Percentiles rank a stretch among this genome's conserved stretches.
Evolutionary conservation across 2,888 invertebrate genomes (phyloP).

Genomic region (Lysandra coridon): DNA sequence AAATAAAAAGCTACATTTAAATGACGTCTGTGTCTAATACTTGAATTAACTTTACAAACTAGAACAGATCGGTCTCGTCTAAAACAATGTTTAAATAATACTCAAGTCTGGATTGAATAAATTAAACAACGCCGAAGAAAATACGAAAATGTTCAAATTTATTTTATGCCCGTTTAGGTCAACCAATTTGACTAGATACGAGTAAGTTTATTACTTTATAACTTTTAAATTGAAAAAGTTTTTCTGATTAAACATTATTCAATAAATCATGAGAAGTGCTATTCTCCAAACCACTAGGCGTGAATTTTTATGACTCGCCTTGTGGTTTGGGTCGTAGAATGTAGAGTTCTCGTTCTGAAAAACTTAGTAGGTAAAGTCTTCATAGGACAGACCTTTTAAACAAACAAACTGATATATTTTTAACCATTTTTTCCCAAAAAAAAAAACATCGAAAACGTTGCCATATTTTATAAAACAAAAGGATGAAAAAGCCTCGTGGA

Average conservation of each 20-base stretch:
- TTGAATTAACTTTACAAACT: background rate
- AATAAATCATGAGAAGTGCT: background rate
- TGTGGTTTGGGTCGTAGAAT: too few species aligned
- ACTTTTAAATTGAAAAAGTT: conserved; percentile 2
- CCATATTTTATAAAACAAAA: background rate
- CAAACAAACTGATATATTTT: background rate
- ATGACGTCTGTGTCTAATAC: background rate
- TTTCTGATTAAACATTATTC: background rate
- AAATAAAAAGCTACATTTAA: background rate
- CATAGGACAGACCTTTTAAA: too few species aligned
- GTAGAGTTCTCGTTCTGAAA: too few species aligned
- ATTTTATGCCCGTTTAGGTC: background rate
- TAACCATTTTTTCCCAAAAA: background rate
- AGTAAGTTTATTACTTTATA: background rate
- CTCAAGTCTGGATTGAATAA: conserved; percentile 4
- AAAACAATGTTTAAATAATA: background rate
- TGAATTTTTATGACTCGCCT: too few species aligned
- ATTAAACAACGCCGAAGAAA: conserved; percentile 1
- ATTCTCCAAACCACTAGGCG: too few species aligned
- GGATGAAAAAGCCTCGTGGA: background rate
- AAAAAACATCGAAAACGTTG: background rate
- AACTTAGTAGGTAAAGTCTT: too few species aligned
- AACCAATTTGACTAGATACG: background rate
- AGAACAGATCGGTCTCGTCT: background rate
- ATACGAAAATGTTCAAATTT: background rate